Percentiles rank a stretch among this genome's conserved stretches.
Conservation (phyloP, 2,113 vertebrate genomes). For the Rhineura floridana region DNA sequence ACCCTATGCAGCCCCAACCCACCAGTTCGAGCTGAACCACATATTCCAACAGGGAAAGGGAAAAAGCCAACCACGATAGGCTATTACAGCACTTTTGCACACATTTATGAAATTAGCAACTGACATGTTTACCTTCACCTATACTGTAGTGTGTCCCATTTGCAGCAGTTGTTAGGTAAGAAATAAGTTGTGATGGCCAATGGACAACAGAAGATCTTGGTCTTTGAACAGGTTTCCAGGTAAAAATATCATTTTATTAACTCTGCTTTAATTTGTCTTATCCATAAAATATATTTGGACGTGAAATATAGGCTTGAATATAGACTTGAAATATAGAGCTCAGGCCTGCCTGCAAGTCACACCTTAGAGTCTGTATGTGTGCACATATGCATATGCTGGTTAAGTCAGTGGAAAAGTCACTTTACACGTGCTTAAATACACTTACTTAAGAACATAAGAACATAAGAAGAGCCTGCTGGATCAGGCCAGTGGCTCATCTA, state of each 20-base stretch:
- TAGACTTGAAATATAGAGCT: too few relatives aligned
- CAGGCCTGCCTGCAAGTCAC: neutral
- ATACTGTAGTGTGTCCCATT: too few relatives aligned
- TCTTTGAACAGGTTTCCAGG: neutral
- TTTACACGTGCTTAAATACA: too few relatives aligned
- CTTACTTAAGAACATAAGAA: too few relatives aligned
- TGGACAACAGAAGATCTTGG: neutral
- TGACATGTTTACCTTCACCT: neutral
- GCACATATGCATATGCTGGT: too few relatives aligned
- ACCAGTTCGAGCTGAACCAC: too few relatives aligned
- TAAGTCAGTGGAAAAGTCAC: too few relatives aligned
- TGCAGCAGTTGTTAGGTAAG: neutral
- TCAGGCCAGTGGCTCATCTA: too few relatives aligned
- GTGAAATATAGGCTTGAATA: neutral
- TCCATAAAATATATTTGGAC: neutral
- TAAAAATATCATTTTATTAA: neutral
- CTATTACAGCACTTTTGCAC: neutral
- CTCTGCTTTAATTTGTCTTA: too few relatives aligned
- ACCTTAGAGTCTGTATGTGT: too few relatives aligned
- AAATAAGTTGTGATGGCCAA: neutral
- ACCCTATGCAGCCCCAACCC: too few relatives aligned
- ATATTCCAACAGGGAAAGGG: neutral
- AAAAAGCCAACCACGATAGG: neutral
- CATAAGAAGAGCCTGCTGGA: too few relatives aligned
- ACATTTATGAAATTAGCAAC: neutral